Conservation (phyloP, 2,797 vertebrate species). For the Tragelaphus oryx region DNA sequence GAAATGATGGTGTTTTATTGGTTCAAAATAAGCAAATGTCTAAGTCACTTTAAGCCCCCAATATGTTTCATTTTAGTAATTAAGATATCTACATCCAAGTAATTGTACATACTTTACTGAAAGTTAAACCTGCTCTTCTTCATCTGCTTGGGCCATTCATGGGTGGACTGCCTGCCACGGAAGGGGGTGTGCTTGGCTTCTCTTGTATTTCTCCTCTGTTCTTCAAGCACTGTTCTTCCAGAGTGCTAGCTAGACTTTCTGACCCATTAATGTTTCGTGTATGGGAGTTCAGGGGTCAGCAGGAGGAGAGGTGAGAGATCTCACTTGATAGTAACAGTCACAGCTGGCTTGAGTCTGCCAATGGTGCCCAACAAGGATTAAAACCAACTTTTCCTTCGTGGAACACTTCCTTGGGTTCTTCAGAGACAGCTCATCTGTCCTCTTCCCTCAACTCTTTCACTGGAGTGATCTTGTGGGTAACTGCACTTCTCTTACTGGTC, state of each 20-base stretch:
- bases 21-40: neutral
- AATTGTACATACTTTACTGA: neutral
- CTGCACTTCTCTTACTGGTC: neutral
- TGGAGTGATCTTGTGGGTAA: neutral
- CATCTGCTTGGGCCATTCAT: neutral
- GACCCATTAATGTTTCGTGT: neutral
- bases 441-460: neutral
- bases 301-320: neutral
- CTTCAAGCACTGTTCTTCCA: neutral
- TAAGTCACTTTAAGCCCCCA: neutral
- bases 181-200: neutral
- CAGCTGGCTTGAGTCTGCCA: neutral
- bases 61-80: neutral
- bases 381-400: neutral
- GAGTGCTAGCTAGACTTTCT: neutral
- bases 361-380: neutral
- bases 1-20: neutral
- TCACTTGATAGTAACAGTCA: neutral
- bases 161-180: rapidly evolving
- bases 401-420: neutral
- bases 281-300: neutral
- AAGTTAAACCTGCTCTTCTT: neutral
- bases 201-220: neutral
- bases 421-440: neutral
- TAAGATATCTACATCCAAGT: neutral